A percentile compares a stretch with the other conserved stretches of the same genome.
phyloP scores from a whole-genome alignment of 2,797 vertebrate species.

The Parauchenoglanis ngamensis region DNA sequence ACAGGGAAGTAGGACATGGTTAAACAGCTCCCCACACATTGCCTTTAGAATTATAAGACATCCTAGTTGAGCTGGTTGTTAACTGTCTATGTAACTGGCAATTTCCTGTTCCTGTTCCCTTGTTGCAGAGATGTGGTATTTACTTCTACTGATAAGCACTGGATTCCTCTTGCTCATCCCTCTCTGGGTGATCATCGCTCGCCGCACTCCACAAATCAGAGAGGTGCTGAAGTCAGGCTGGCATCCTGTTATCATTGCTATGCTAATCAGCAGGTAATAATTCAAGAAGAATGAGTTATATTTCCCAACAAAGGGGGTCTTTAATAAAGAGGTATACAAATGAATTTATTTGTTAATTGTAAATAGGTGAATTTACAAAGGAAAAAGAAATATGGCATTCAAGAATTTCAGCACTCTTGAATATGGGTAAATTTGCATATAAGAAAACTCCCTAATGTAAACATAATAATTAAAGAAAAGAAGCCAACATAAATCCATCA shows the following conservation, averaged over 20 bases:
- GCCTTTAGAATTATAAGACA: background rate
- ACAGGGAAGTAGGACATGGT: no score
- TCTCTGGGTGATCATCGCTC: conserved; percentile 84
- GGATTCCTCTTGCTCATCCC: conserved; percentile 85
- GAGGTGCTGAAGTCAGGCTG: conserved; percentile 90
- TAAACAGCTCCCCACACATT: background rate
- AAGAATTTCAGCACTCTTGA: background rate
- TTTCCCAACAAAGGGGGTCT: background rate
- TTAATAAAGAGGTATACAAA: background rate
- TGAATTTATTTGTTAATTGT: background rate
- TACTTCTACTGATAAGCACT: conserved; percentile 81
- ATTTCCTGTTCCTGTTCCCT: conserved; percentile 3
- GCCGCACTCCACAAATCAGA: conserved; percentile 78
- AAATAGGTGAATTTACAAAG: background rate
- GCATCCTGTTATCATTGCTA: conserved; percentile 92
- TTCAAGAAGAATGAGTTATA: background rate
- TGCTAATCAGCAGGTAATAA: conserved; percentile 93
- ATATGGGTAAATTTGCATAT: background rate
- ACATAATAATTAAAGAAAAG: background rate
- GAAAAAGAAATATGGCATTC: background rate
- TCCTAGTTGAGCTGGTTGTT: background rate
- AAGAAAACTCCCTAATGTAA: background rate
- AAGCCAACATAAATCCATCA: background rate
- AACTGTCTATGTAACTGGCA: background rate
- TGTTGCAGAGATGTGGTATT: conserved; percentile 79